Percentiles rank a stretch among this genome's conserved stretches.
Evolutionary conservation across 2,797 vertebrate genomes (phyloP).

Genomic region (Pseudochirops cupreus): DNA sequence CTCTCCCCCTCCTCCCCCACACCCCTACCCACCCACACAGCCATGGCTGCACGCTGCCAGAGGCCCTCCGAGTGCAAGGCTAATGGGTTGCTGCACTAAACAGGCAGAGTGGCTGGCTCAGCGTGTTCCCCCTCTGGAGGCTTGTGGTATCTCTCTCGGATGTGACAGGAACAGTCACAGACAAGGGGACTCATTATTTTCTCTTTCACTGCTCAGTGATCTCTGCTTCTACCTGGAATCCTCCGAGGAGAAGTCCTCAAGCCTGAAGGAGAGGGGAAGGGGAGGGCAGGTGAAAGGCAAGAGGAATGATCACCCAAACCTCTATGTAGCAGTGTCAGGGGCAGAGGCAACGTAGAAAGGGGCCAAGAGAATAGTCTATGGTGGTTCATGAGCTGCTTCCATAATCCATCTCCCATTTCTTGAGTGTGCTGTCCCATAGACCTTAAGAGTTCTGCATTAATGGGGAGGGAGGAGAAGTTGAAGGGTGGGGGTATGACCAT

Average conservation of each 20-base stretch:
- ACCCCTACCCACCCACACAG: not conserved
- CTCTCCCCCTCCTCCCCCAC: not conserved
- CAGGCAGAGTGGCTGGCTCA: not conserved
- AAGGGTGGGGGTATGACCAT: not conserved
- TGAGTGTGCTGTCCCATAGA: not conserved
- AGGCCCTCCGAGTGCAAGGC: not conserved
- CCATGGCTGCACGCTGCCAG: not conserved
- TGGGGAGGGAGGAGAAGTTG: not conserved
- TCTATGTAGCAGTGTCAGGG: not conserved
- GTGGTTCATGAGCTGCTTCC: not conserved
- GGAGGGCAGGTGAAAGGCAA: rapidly evolving
- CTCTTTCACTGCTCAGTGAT: slow-evolving; percentile 67
- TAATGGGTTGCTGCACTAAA: not conserved
- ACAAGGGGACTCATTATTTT: slow-evolving; percentile 72
- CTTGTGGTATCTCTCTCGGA: not conserved
- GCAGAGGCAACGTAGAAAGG: not conserved
- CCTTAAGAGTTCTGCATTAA: not conserved
- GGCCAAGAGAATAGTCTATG: not conserved
- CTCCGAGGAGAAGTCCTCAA: slow-evolving; percentile 28
- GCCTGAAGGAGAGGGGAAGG: not conserved
- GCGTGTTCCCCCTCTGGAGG: not conserved
- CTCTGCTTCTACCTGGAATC: slow-evolving; percentile 54
- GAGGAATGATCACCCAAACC: not conserved
- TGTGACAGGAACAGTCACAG: slow-evolving; percentile 67
- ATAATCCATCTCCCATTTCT: not conserved